A percentile compares a stretch with the other conserved stretches of the same genome.
These are phyloP conservation scores for Morelia viridis DNA, from an alignment of 2,797 vertebrate species.

Conservation along the genomic window DNA sequence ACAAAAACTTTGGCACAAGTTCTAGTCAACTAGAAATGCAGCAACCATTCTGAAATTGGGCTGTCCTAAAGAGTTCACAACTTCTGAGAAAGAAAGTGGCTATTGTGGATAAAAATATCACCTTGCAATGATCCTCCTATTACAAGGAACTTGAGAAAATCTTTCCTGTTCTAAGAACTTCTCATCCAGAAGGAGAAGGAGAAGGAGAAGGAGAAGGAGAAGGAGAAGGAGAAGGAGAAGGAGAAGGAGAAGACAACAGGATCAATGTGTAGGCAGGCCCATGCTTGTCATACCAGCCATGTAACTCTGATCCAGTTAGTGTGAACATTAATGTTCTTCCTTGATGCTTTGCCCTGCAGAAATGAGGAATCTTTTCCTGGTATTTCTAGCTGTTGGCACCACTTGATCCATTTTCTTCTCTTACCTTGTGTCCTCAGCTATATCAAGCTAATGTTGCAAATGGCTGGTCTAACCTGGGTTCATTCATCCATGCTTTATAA, in stretches of 20 bases:
- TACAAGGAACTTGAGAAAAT: background rate
- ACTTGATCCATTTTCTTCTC: background rate
- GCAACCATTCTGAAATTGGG: background rate
- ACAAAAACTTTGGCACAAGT: background rate
- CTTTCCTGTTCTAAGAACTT: no score
- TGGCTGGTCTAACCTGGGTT: background rate
- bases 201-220: background rate
- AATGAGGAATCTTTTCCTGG: background rate
- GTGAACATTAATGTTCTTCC: background rate
- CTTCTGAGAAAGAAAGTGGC: background rate
- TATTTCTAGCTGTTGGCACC: background rate
- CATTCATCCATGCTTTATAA: background rate
- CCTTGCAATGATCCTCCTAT: background rate
- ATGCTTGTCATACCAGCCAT: background rate
- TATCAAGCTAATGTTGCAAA: background rate
- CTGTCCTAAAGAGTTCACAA: background rate
- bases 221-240: background rate
- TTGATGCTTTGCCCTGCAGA: background rate
- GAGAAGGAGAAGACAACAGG: background rate
- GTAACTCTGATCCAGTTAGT: background rate
- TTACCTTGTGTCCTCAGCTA: background rate
- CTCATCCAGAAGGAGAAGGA: background rate
- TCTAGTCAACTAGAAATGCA: background rate
- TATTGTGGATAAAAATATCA: background rate
- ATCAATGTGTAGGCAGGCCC: background rate